phyloP scores from a whole-genome alignment of 2,113 vertebrate genomes.

The Etheostoma cragini region DNA sequence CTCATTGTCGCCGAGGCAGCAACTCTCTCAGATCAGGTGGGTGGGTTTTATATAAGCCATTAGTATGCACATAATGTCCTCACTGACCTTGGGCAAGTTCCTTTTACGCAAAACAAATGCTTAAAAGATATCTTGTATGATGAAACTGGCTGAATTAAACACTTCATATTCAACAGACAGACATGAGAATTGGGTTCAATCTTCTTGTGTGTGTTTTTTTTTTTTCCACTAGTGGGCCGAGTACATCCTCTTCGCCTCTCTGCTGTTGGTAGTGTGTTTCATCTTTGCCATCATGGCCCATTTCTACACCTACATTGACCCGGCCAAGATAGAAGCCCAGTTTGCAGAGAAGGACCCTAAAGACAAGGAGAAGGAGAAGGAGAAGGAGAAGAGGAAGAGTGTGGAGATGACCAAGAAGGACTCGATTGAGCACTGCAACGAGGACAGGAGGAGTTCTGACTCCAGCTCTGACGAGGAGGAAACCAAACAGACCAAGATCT shows the following conservation, averaged over 20 bases:
- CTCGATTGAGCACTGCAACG: neutral
- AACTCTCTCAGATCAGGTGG: conserved; percentile 87
- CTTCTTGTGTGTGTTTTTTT: too few species aligned
- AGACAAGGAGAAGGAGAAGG: conserved; percentile 61
- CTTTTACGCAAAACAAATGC: too few species aligned
- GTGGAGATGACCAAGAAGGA: conserved; percentile 55
- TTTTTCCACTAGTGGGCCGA: conserved; percentile 89
- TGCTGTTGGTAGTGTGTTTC: conserved; percentile 89
- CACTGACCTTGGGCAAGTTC: neutral
- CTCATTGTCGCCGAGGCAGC: conserved; percentile 90
- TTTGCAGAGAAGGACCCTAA: conserved; percentile 66
- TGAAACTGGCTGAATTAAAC: too few species aligned
- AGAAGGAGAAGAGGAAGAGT: conserved; percentile 60
- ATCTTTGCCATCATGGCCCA: conserved; percentile 92
- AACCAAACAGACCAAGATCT: conserved; percentile 55
- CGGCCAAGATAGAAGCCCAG: conserved; percentile 87
- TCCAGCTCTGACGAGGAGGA: conserved; percentile 34
- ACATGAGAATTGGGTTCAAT: too few species aligned
- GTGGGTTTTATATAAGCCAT: conserved; percentile 13
- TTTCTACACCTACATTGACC: conserved; percentile 93
- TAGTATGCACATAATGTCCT: neutral
- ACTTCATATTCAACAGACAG: neutral
- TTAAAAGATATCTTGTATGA: too few species aligned
- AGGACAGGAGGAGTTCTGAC: conserved; percentile 25
- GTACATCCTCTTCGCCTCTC: conserved; percentile 91